A percentile compares a stretch with the other conserved stretches of the same genome.
Evolutionary conservation across 1,140 invertebrate species (phyloP).

Genomic region (Achatina immaculata): DNA sequence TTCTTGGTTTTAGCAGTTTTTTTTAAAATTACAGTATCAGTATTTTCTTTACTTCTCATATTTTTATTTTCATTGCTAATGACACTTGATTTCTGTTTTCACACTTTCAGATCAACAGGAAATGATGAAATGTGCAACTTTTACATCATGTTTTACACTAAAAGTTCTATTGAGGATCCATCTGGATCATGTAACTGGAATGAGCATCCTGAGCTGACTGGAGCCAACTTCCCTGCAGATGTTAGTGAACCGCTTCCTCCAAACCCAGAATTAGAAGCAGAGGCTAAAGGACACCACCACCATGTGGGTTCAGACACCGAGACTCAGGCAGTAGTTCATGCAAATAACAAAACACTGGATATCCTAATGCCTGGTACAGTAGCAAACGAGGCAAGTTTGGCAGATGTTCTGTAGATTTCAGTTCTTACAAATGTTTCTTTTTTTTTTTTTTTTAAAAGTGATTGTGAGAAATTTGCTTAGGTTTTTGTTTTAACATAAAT

Average conservation of each 20-base stretch:
- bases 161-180: slow-evolving; percentile 69
- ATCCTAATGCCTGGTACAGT: background rate
- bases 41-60: too few relatives aligned
- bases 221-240: slow-evolving; percentile 61
- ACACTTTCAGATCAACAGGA: slow-evolving; percentile 81
- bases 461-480: too few relatives aligned
- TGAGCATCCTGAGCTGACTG: slow-evolving; percentile 42
- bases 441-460: too few relatives aligned
- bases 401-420: too few relatives aligned
- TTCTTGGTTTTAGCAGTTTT: too few relatives aligned
- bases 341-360: background rate
- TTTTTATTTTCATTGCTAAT: too few relatives aligned
- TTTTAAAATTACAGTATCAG: too few relatives aligned
- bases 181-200: slow-evolving; percentile 56
- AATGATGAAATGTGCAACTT: slow-evolving; percentile 99
- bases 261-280: slow-evolving; percentile 72
- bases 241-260: slow-evolving; percentile 68
- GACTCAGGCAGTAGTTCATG: background rate
- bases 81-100: too few relatives aligned
- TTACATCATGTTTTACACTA: slow-evolving; percentile 98
- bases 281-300: slow-evolving; percentile 63
- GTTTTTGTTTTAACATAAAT: too few relatives aligned
- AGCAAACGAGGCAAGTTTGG: background rate
- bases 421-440: too few relatives aligned
- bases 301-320: background rate